Evolutionary conservation across 1,140 invertebrate species (phyloP), one percentile per base, ranked within the genome.

Genomic region (Phenacoccus solenopsis): DNA sequence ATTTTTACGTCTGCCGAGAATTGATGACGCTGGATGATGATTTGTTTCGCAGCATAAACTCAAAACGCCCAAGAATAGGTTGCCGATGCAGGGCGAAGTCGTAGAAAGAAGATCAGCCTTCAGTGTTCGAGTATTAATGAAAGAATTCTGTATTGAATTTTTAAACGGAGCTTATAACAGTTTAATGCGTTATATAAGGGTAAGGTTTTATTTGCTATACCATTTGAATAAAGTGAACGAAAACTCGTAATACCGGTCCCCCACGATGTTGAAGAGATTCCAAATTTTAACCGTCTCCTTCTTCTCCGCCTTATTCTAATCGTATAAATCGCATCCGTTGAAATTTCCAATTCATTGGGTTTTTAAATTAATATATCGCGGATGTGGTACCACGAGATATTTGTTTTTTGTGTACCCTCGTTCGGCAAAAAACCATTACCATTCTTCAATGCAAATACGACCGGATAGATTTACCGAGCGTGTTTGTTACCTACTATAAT

Each of bases 91-190:
- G 64, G 82, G 83, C 72, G 81, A 83, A 64, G 76, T 77, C 57
- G 74, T 78, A 20, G 86, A 85, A 71, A 82, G 90, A 38, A 81
- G 85, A 70, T 94, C 93, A 35, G 89, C 89, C 1, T 84, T 93
- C 59, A 87, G 86, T 70, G 87, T 95, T 64, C 82, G 92, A 73
- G 81, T 96, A 72, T 90, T 94, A 79, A 81, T 98, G 67, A 94
- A 94, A 80, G 92, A 98, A 76, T 97, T 97, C 79, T 98, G 93
- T 80, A 84, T 91, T 67, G 91, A 96, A 80, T 94, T 98, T 78
- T 79, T 98, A 67, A 89, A 90, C 75, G 91, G 87, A 21, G 89
- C 90, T 70, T 98, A 97, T 79, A 98, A 98, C 79, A 84, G 86
- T n/a, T 79, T 92, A 20, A 95, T 96, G 93, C 84, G 84, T 76